phyloP scores from a whole-genome alignment of 2,113 vertebrate genomes.

The Chaenocephalus aceratus region DNA sequence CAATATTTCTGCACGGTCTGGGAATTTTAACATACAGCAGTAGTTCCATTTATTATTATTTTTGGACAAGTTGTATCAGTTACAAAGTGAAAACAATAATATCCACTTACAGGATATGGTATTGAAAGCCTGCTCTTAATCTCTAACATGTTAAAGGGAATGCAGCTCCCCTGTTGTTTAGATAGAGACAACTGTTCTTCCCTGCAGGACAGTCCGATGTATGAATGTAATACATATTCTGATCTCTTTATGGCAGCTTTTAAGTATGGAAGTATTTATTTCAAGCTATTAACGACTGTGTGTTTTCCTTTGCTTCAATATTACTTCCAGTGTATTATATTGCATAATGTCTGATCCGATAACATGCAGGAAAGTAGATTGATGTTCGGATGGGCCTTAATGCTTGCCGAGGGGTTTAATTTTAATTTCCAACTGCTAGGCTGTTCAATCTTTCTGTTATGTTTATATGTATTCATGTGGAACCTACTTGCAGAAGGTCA shows the following conservation, averaged over 20 bases:
- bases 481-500: too few relatives aligned
- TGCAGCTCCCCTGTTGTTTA: slow-evolving; percentile 48
- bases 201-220: slow-evolving; percentile 76
- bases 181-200: slow-evolving; percentile 48
- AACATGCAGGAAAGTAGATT: slow-evolving; percentile 61
- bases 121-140: slow-evolving; percentile 40
- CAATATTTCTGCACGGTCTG: slow-evolving; percentile 72
- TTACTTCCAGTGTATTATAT: slow-evolving; percentile 78
- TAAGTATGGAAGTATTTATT: slow-evolving; percentile 73
- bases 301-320: slow-evolving; percentile 62
- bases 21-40: slow-evolving; percentile 47
- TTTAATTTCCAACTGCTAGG: slow-evolving; percentile 78
- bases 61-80: slow-evolving; percentile 30
- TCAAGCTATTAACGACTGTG: slow-evolving; percentile 67
- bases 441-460: slow-evolving; percentile 78
- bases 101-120: slow-evolving; percentile 28
- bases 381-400: slow-evolving; percentile 70
- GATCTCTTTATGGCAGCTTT: slow-evolving; percentile 82
- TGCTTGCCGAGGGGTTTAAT: slow-evolving; percentile 73
- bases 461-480: too few relatives aligned
- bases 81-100: slow-evolving; percentile 29
- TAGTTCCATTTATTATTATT: slow-evolving; percentile 32
- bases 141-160: slow-evolving; percentile 44
- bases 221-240: slow-evolving; percentile 86
- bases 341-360: slow-evolving; percentile 74